A percentile compares a stretch with the other conserved stretches of the same genome.
Conservation (phyloP, 1,140 invertebrate genomes). For the Nomia melanderi region DNA sequence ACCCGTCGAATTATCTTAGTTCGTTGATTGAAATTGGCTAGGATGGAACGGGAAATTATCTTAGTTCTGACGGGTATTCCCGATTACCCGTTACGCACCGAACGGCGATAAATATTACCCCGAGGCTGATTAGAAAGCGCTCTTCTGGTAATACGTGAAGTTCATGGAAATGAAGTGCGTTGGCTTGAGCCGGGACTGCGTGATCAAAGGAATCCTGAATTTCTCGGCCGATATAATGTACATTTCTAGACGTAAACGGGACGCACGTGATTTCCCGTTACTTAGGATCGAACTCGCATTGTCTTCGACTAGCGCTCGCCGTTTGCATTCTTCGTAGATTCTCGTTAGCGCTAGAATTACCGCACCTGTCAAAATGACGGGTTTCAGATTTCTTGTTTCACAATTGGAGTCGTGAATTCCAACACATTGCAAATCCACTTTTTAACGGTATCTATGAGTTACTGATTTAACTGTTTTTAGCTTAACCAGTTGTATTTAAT, state of each 20-base stretch:
- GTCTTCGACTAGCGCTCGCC: background rate
- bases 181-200: constrained; percentile 1
- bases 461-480: too few relatives aligned
- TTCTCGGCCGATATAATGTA: constrained; percentile 4
- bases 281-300: constrained; percentile 35
- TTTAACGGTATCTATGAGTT: too few relatives aligned
- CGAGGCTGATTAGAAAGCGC: constrained; percentile 18
- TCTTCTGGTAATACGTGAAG: background rate
- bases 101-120: background rate
- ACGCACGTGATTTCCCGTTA: constrained; percentile 11
- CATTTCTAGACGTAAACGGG: background rate
- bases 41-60: background rate
- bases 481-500: too few relatives aligned
- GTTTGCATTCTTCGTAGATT: constrained; percentile 35
- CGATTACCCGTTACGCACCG: too few relatives aligned
- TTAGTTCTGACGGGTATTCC: background rate
- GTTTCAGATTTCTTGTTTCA: too few relatives aligned
- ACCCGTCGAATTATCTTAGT: too few relatives aligned
- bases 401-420: too few relatives aligned
- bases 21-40: too few relatives aligned
- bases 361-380: too few relatives aligned
- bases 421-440: too few relatives aligned
- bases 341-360: too few relatives aligned
- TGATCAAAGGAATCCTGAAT: constrained; percentile 8
- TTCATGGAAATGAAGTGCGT: constrained; percentile 21